These are phyloP conservation scores for Zosterops lateralis DNA, from an alignment of 2,113 vertebrate species.

Conservation along the genomic window DNA sequence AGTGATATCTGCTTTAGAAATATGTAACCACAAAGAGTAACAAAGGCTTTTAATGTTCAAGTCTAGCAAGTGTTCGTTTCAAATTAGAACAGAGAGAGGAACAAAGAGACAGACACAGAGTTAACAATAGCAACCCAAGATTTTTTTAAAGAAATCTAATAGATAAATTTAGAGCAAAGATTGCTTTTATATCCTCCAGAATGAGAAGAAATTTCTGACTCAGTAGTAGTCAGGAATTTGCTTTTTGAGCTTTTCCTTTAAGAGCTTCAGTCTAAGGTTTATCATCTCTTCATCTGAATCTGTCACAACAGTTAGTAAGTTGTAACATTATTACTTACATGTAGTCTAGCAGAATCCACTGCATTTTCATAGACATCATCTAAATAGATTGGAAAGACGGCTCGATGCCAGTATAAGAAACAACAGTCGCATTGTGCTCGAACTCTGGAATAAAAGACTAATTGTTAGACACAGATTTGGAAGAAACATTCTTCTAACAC, in stretches of 20 bases:
- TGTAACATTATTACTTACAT: constrained; percentile 77
- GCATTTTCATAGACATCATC: constrained; percentile 96
- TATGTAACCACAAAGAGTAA: not conserved
- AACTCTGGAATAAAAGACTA: constrained; percentile 76
- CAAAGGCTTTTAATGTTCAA: not conserved
- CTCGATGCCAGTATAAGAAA: constrained; percentile 97
- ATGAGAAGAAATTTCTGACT: not conserved
- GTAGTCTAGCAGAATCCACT: constrained; percentile 91
- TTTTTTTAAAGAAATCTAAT: not conserved
- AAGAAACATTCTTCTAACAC: not conserved
- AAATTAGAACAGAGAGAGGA: not conserved
- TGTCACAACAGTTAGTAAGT: not conserved
- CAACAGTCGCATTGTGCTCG: constrained; percentile 91
- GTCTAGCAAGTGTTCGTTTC: not conserved
- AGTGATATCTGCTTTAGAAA: not conserved
- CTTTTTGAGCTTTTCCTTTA: not conserved
- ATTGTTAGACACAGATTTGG: not conserved
- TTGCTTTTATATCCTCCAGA: not conserved
- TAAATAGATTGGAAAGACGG: constrained; percentile 96
- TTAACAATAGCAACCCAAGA: fast-evolving
- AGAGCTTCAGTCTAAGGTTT: not conserved
- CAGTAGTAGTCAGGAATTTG: not conserved
- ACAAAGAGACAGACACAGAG: not conserved
- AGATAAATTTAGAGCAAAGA: not conserved
- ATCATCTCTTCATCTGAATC: not conserved